These are phyloP conservation scores for Artibeus jamaicensis DNA, from an alignment of 2,797 vertebrate genomes.

Conservation along the genomic window DNA sequence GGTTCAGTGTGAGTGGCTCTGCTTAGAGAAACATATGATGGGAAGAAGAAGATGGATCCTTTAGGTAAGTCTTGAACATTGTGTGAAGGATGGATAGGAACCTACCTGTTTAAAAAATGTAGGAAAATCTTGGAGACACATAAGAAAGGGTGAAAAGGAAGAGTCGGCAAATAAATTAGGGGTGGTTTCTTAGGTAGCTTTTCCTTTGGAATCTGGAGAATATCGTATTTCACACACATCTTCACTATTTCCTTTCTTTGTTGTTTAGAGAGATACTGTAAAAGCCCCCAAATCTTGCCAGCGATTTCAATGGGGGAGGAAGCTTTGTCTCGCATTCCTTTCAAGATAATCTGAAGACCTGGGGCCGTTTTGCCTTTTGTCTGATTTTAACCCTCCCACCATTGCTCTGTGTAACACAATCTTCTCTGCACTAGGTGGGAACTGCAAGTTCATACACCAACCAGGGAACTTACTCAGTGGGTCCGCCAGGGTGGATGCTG, in stretches of 20 bases:
- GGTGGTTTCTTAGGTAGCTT: not conserved
- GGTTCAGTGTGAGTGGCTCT: not conserved
- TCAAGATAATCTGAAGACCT: not conserved
- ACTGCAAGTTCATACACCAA: not conserved
- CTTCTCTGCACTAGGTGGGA: not conserved
- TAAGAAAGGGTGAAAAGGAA: not conserved
- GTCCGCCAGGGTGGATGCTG: fast-evolving
- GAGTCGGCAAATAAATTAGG: not conserved
- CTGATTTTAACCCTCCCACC: not conserved
- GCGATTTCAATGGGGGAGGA: not conserved
- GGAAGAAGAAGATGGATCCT: not conserved
- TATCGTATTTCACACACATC: not conserved
- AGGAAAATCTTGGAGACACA: not conserved
- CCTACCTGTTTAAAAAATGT: not conserved
- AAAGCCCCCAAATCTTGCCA: not conserved
- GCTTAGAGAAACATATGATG: not conserved
- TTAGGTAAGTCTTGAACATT: not conserved
- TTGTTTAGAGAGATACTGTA: not conserved
- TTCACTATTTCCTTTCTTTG: not conserved
- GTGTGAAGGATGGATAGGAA: not conserved
- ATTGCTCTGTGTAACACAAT: too few relatives aligned
- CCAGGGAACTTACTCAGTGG: not conserved
- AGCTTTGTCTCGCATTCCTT: not conserved
- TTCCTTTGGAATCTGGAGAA: not conserved
- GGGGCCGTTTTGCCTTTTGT: not conserved